Conservation (phyloP, 2,113 vertebrate genomes). For the Lichenostomus cassidix region DNA sequence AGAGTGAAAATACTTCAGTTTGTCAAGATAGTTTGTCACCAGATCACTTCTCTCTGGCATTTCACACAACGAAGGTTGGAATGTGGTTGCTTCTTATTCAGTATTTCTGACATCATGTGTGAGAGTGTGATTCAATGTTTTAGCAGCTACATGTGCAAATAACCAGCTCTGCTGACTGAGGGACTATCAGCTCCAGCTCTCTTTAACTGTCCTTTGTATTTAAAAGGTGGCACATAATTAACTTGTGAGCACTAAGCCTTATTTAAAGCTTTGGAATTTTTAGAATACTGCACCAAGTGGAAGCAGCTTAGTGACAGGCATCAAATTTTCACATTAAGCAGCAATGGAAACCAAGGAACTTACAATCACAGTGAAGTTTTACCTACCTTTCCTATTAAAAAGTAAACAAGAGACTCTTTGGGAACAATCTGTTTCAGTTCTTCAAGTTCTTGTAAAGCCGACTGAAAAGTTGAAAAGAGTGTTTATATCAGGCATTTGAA, state of each 20-base stretch:
- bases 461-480: conserved; percentile 72
- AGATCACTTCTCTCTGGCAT: not conserved
- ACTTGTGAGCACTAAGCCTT: not conserved
- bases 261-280: not conserved
- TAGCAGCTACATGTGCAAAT: accelerated
- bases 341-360: not conserved
- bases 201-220: not conserved
- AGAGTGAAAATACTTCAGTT: not conserved
- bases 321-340: not conserved
- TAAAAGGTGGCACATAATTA: not conserved
- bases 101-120: not conserved
- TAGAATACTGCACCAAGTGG: not conserved
- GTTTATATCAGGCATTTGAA: not conserved
- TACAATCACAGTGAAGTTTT: not conserved
- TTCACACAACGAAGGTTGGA: not conserved
- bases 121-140: not conserved
- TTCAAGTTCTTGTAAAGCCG: conserved; percentile 97
- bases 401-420: conserved; percentile 99
- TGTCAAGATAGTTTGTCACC: not conserved
- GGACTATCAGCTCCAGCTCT: not conserved
- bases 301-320: not conserved
- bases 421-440: conserved; percentile 98
- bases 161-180: not conserved
- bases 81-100: not conserved
- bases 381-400: conserved; percentile 98